Percentiles rank a stretch among this genome's conserved stretches.
phyloP scores from a whole-genome alignment of 1,140 invertebrate genomes.

The Drosophila sp. region DNA sequence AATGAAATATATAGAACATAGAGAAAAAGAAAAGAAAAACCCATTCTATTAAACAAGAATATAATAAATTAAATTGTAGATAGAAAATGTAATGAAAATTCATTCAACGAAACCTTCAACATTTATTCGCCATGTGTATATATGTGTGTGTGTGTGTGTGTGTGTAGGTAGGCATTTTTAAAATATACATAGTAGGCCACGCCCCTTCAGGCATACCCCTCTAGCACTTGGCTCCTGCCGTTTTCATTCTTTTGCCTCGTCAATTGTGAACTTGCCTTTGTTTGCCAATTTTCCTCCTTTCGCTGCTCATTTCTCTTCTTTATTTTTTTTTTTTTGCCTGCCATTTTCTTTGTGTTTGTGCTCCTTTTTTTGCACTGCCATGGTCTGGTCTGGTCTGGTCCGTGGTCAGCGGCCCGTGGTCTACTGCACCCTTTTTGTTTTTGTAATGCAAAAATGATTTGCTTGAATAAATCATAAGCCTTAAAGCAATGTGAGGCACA shows the following conservation, averaged over 20 bases:
- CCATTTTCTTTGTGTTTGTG: constrained; percentile 47
- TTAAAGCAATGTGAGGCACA: constrained; percentile 31
- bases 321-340: background rate
- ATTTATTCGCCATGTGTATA: constrained; percentile 26
- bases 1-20: background rate
- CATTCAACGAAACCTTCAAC: background rate
- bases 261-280: constrained; percentile 50
- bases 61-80: background rate
- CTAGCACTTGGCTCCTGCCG: background rate
- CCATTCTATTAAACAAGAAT: background rate
- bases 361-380: constrained; percentile 47
- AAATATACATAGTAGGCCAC: background rate
- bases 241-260: constrained; percentile 20
- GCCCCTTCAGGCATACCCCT: background rate
- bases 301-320: constrained; percentile 62
- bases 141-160: background rate
- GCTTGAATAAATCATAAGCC: constrained; percentile 74
- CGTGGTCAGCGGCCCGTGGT: constrained; percentile 65
- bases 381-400: constrained; percentile 63
- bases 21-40: background rate
- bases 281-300: constrained; percentile 64
- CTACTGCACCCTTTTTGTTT: constrained; percentile 33
- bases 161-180: background rate
- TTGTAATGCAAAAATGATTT: constrained; percentile 74
- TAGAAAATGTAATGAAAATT: background rate